A percentile compares a stretch with the other conserved stretches of the same genome.
Evolutionary conservation across 23 tunicate species (phyloP).

Genomic region (Corella eumyota): DNA sequence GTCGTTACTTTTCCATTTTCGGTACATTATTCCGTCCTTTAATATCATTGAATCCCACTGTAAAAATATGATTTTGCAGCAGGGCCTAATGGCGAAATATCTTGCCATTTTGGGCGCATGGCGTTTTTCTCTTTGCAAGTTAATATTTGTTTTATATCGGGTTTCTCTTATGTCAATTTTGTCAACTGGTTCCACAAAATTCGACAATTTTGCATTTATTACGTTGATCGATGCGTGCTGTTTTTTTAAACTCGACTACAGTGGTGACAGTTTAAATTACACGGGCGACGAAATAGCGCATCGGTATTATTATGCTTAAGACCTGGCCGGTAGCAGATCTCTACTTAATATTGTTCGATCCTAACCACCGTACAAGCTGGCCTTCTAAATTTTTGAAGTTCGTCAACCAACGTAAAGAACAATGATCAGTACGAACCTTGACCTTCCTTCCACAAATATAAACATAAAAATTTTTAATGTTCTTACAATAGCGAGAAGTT

Average conservation of each 20-base stretch:
- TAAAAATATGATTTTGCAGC: neutral
- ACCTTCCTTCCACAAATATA: neutral
- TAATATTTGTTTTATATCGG: no score
- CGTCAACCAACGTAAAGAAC: neutral
- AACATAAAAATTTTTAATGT: neutral
- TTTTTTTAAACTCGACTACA: neutral
- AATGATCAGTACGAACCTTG: neutral
- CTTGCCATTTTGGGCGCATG: no score
- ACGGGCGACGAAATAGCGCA: neutral
- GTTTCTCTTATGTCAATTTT: no score
- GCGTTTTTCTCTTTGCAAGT: no score
- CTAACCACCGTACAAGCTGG: neutral
- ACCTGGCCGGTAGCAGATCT: neutral
- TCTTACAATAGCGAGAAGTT: neutral
- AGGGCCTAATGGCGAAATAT: neutral
- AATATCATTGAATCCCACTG: neutral
- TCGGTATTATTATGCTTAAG: neutral
- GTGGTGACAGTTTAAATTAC: neutral
- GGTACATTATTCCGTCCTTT: neutral
- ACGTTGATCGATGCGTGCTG: neutral
- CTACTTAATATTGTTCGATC: neutral
- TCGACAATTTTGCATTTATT: neutral
- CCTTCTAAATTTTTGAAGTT: neutral
- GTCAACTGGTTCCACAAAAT: no score
- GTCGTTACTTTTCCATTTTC: neutral